A percentile compares a stretch with the other conserved stretches of the same genome.
phyloP scores from a whole-genome alignment of 2,113 vertebrate species.

The Chroicocephalus ridibundus region DNA sequence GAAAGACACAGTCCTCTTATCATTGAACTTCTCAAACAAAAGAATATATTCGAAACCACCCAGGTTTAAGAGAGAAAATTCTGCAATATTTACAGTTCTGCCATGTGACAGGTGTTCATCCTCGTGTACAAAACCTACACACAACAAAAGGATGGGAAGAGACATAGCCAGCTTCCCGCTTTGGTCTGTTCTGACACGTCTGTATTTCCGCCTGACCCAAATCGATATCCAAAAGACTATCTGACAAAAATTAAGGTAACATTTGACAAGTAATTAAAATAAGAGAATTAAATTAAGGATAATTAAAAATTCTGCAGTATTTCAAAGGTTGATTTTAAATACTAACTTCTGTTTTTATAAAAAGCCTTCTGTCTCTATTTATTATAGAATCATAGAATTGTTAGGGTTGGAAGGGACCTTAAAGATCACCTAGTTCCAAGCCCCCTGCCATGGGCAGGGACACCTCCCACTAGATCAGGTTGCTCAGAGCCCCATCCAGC shows the following conservation, averaged over 20 bases:
- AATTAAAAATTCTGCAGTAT: constrained; percentile 2
- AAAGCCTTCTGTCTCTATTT: not conserved
- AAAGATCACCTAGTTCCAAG: too few species aligned
- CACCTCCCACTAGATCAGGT: too few species aligned
- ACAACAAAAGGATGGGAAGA: not conserved
- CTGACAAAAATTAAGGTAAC: constrained; percentile 47
- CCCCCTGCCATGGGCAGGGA: too few species aligned
- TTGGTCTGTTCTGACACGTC: not conserved
- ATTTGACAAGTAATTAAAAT: constrained; percentile 1
- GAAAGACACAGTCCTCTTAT: not conserved
- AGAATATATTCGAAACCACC: not conserved
- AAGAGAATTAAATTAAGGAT: not conserved
- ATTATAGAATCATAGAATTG: not conserved
- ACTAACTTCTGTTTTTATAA: not conserved
- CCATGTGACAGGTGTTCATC: not conserved
- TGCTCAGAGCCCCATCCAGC: too few species aligned
- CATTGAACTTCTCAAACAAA: not conserved
- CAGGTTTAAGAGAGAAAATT: not conserved
- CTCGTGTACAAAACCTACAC: not conserved
- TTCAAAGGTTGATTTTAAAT: constrained; percentile 31
- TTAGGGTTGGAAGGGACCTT: too few species aligned
- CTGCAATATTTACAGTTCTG: not conserved
- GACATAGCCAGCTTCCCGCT: not conserved
- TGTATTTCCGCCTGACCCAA: constrained; percentile 22
- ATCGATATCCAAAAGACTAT: constrained; percentile 14